Evolutionary conservation across 2,113 vertebrate genomes (phyloP).

Genomic region (Gorilla gorilla): DNA sequence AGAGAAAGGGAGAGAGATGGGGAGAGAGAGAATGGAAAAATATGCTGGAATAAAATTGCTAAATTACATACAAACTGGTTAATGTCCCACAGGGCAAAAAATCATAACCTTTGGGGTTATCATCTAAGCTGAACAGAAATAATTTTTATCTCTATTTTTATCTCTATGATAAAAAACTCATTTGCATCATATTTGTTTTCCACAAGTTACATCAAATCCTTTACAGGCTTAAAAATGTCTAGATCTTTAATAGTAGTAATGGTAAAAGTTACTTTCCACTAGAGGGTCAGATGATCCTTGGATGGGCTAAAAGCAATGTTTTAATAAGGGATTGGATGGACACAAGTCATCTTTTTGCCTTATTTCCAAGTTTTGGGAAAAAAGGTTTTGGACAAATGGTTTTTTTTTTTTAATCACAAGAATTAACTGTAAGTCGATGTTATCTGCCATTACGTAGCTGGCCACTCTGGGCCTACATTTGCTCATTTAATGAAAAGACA

Average conservation of each 20-base stretch:
- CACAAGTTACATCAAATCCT: slow-evolving; percentile 8
- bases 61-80: slow-evolving; percentile 6
- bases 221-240: slow-evolving; percentile 33
- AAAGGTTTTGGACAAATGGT: too few relatives aligned
- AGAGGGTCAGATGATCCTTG: neutral
- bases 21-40: neutral
- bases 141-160: neutral
- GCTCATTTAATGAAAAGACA: slow-evolving; percentile 6
- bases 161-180: slow-evolving; percentile 20
- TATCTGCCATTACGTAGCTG: neutral
- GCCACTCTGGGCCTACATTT: neutral
- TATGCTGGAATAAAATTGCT: neutral
- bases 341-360: neutral
- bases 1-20: neutral
- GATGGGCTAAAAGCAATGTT: neutral
- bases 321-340: neutral
- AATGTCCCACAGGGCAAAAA: neutral
- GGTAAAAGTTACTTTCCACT: neutral
- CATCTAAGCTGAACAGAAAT: slow-evolving; percentile 25
- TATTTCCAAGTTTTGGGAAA: slow-evolving; percentile 12
- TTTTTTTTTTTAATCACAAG: neutral
- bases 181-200: neutral
- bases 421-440: neutral
- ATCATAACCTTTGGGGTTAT: neutral
- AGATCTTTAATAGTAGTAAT: neutral